phyloP scores from a whole-genome alignment of 2,113 vertebrate genomes.

The Egretta garzetta region DNA sequence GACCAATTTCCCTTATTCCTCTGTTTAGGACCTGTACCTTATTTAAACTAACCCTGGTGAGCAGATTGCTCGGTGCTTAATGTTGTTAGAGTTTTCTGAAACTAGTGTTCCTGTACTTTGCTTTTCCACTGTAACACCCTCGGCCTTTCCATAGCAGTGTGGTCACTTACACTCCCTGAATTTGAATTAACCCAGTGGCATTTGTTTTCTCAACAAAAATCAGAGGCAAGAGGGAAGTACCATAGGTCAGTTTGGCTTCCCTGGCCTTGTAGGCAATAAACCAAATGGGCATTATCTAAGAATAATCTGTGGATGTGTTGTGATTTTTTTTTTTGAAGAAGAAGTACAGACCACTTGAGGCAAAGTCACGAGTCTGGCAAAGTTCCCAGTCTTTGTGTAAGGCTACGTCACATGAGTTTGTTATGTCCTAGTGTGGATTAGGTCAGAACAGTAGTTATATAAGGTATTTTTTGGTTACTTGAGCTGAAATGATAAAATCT shows the following conservation, averaged over 20 bases:
- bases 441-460: background rate
- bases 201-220: background rate
- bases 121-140: background rate
- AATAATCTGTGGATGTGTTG: background rate
- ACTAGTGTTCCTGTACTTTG: rapidly evolving
- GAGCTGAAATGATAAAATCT: background rate
- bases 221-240: background rate
- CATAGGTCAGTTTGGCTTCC: background rate
- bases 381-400: background rate
- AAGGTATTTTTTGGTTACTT: background rate
- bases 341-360: background rate
- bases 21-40: background rate
- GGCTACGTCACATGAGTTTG: background rate
- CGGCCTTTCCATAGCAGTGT: rapidly evolving
- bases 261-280: background rate
- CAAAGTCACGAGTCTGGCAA: background rate
- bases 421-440: background rate
- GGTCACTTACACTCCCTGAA: background rate
- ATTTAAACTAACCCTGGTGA: background rate
- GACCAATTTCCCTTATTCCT: background rate
- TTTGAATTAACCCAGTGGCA: background rate
- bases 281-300: background rate
- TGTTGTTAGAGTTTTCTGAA: background rate
- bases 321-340: too few species aligned
- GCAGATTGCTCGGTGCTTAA: rapidly evolving